phyloP scores from a whole-genome alignment of 2,888 invertebrate genomes.

The Phyllotreta cruciferae region DNA sequence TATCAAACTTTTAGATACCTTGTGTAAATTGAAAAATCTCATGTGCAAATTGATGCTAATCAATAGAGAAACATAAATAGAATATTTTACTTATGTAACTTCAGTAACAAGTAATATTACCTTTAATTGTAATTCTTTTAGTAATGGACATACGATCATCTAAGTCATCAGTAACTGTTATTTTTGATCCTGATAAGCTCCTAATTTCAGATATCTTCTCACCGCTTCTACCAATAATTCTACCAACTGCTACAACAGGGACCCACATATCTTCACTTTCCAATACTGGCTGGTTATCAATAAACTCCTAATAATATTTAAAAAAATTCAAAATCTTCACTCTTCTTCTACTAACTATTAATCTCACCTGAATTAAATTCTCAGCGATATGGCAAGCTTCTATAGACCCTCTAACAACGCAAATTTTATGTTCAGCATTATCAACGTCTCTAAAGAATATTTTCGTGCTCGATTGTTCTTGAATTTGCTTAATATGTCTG shows the following conservation, averaged over 20 bases:
- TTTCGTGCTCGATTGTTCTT: slow-evolving; percentile 73
- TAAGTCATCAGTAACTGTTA: slow-evolving; percentile 62
- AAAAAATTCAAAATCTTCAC: not conserved
- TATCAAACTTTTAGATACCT: not conserved
- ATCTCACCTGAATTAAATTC: slow-evolving; percentile 65
- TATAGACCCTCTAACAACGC: slow-evolving; percentile 73
- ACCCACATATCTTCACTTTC: slow-evolving; percentile 73
- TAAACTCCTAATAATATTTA: slow-evolving; percentile 61
- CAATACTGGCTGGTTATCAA: slow-evolving; percentile 71
- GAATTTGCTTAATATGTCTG: slow-evolving; percentile 76
- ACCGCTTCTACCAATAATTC: slow-evolving; percentile 79
- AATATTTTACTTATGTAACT: too few relatives aligned
- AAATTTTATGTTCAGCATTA: slow-evolving; percentile 67
- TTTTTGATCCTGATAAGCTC: slow-evolving; percentile 74
- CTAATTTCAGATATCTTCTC: slow-evolving; percentile 76
- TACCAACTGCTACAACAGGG: slow-evolving; percentile 71
- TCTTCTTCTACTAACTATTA: not conserved
- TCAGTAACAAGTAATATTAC: slow-evolving; percentile 35
- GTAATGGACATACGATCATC: slow-evolving; percentile 43
- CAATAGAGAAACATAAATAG: not conserved
- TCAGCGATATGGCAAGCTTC: slow-evolving; percentile 77
- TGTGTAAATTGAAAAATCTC: not conserved
- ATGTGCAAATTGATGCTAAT: not conserved
- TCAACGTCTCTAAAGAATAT: slow-evolving; percentile 66
- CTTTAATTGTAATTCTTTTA: slow-evolving; percentile 53